Evolutionary conservation across 2,797 vertebrate species (phyloP).

Genomic region (Lagodon rhomboides): DNA sequence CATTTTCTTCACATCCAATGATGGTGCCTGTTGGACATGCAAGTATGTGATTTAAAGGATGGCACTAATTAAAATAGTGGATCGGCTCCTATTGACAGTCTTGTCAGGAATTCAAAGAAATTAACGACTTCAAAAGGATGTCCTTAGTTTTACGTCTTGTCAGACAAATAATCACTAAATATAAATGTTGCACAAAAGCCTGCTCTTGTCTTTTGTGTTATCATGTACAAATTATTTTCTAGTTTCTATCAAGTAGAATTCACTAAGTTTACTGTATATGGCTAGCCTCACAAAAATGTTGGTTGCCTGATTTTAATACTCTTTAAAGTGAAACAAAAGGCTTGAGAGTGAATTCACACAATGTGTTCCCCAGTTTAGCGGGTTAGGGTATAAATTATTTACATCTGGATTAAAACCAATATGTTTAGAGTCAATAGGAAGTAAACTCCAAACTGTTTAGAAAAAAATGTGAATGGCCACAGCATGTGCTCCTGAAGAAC

Average conservation of each 20-base stretch:
- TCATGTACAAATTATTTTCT: not conserved
- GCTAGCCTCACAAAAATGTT: not conserved
- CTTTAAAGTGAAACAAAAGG: not conserved
- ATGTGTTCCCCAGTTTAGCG: not conserved
- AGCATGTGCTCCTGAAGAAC: conserved; percentile 58
- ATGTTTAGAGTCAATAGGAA: not conserved
- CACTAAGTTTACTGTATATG: not conserved
- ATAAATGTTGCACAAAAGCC: conserved; percentile 11
- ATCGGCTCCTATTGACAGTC: conserved; percentile 61
- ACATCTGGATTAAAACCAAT: not conserved
- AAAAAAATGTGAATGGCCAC: conserved; percentile 43
- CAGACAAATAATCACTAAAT: conserved; percentile 43
- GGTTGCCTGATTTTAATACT: not conserved
- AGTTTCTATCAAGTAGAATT: not conserved
- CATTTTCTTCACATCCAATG: conserved; percentile 73
- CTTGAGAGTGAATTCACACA: not conserved
- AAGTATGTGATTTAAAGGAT: conserved; percentile 70
- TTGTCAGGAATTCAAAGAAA: conserved; percentile 48
- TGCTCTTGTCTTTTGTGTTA: not conserved
- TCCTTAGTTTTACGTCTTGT: conserved; percentile 33
- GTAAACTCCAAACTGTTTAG: conserved; percentile 10
- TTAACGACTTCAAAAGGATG: conserved; percentile 38
- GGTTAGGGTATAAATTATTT: not conserved
- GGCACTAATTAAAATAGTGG: conserved; percentile 78
- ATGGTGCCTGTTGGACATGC: conserved; percentile 63